Percentiles rank a stretch among this genome's conserved stretches.
Conservation (phyloP, 2,888 invertebrate genomes). For the Spilosoma lubricipeda region DNA sequence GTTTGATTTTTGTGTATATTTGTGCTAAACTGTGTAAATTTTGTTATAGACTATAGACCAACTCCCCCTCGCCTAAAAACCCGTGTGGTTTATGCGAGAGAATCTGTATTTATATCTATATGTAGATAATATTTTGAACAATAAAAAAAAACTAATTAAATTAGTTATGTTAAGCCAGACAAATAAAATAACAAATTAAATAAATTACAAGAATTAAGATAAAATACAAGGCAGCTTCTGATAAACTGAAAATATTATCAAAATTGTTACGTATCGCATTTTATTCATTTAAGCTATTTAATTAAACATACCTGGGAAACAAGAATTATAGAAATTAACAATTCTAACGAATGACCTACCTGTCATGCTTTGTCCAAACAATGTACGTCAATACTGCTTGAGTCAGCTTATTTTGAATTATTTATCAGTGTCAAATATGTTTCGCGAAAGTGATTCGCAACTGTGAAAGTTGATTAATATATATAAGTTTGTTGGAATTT, state of each 20-base stretch:
- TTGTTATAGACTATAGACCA: too few species aligned
- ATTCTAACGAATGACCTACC: background rate
- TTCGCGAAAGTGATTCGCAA: conserved; percentile 43
- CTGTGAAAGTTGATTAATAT: conserved; percentile 1
- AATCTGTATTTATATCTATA: too few species aligned
- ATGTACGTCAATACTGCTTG: conserved; percentile 31
- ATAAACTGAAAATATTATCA: too few species aligned
- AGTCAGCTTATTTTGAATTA: conserved; percentile 42
- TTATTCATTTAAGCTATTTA: background rate
- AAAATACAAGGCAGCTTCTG: too few species aligned
- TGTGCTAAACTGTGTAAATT: too few species aligned
- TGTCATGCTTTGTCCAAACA: background rate
- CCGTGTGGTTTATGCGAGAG: too few species aligned
- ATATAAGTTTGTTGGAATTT: background rate
- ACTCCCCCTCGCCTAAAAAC: too few species aligned
- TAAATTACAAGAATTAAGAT: background rate
- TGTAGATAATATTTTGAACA: too few species aligned
- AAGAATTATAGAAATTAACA: background rate
- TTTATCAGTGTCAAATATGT: conserved; percentile 31
- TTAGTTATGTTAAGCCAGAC: background rate
- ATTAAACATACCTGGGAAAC: background rate
- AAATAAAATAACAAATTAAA: background rate
- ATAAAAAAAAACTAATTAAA: too few species aligned
- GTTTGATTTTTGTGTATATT: too few species aligned
- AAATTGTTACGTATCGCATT: background rate